Conservation (phyloP, 2,888 invertebrate species). For the Sphinx pinastri region DNA sequence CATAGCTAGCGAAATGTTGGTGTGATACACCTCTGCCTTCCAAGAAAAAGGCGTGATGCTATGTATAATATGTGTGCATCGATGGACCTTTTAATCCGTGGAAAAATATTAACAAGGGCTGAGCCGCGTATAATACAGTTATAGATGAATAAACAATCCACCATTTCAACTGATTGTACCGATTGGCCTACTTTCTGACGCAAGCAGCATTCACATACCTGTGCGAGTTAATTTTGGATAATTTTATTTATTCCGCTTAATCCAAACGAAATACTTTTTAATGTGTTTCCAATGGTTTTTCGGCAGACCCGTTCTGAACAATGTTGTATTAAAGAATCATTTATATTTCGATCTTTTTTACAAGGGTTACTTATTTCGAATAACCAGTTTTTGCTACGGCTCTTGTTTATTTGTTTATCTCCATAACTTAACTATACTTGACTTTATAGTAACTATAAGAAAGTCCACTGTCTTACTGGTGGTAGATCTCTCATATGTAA, state of each 20-base stretch:
- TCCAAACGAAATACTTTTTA: constrained; percentile 27
- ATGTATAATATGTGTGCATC: too few species aligned
- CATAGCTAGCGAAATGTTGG: too few species aligned
- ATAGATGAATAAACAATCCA: not conserved
- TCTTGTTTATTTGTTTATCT: not conserved
- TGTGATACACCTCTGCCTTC: too few species aligned
- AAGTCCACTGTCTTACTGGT: too few species aligned
- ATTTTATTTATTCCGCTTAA: constrained; percentile 25
- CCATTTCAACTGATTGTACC: constrained; percentile 9
- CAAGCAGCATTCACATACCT: constrained; percentile 19
- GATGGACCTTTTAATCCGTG: too few species aligned
- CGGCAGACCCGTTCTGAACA: not conserved
- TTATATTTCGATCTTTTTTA: not conserved
- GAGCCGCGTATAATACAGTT: not conserved
- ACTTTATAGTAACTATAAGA: too few species aligned
- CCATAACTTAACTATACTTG: too few species aligned
- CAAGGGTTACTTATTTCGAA: not conserved
- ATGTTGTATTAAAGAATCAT: constrained; percentile 7
- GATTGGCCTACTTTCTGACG: constrained; percentile 4
- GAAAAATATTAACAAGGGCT: too few species aligned
- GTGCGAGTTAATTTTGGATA: constrained; percentile 24
- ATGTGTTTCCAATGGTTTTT: constrained; percentile 14
- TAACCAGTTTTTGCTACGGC: not conserved
- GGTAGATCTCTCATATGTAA: too few species aligned
- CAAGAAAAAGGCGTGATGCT: too few species aligned